Conservation (phyloP, 2,888 invertebrate genomes). For the Brenthis ino region DNA sequence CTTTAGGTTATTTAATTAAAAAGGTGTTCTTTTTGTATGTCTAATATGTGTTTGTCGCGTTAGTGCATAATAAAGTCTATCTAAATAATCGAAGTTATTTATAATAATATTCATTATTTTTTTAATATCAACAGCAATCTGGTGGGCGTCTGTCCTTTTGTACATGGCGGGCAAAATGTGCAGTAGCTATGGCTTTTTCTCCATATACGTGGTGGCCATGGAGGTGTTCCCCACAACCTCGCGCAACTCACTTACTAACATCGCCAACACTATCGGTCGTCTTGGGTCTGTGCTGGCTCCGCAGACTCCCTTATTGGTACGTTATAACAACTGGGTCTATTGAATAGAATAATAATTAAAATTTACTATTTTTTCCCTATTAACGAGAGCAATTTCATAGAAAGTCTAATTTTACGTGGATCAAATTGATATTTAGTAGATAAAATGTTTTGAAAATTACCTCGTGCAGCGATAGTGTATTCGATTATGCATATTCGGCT, state of each 20-base stretch:
- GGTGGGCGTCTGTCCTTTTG: conserved; percentile 71
- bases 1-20: too few species aligned
- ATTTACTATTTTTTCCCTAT: too few species aligned
- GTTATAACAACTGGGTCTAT: conserved; percentile 31
- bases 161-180: conserved; percentile 86
- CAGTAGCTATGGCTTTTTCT: conserved; percentile 85
- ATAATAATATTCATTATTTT: too few species aligned
- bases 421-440: too few species aligned
- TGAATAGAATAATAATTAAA: neutral
- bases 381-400: too few species aligned
- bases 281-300: conserved; percentile 85
- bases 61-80: neutral
- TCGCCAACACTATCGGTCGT: conserved; percentile 85
- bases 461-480: too few species aligned
- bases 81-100: neutral
- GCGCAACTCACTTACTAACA: conserved; percentile 84
- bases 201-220: conserved; percentile 85
- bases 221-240: conserved; percentile 87
- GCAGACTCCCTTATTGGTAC: conserved; percentile 85
- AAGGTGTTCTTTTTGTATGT: too few species aligned
- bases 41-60: neutral
- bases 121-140: conserved; percentile 53
- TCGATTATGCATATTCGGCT: too few species aligned
- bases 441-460: too few species aligned
- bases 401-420: too few species aligned